phyloP scores from a whole-genome alignment of 2,888 invertebrate species.

The Carabus problematicus region DNA sequence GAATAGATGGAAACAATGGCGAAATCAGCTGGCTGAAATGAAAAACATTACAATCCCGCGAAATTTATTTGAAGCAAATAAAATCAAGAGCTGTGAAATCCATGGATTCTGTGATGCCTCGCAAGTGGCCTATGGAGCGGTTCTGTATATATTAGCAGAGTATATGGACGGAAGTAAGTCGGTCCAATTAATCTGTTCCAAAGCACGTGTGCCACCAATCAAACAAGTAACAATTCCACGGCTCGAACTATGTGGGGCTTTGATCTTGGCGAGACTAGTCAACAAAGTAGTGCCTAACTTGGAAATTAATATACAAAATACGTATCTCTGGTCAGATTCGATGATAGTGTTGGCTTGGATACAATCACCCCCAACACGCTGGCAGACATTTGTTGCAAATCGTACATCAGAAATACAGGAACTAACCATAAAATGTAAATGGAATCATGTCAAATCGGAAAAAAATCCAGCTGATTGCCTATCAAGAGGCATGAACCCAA shows the following conservation, averaged over 20 bases:
- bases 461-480: constrained; percentile 24
- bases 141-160: neutral
- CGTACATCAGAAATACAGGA: constrained; percentile 43
- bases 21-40: neutral
- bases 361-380: constrained; percentile 32
- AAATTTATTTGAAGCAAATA: neutral
- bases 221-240: neutral
- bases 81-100: neutral
- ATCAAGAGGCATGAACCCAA: no score
- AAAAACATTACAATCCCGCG: neutral
- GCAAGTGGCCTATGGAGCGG: neutral
- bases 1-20: neutral
- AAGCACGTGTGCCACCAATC: neutral
- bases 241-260: constrained; percentile 1
- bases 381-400: constrained; percentile 46
- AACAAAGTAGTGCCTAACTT: neutral
- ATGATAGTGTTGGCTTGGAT: constrained; percentile 44
- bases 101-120: neutral
- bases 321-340: constrained; percentile 45
- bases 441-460: constrained; percentile 44
- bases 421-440: constrained; percentile 29
- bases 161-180: neutral
- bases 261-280: neutral
- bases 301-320: neutral
- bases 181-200: neutral